A percentile compares a stretch with the other conserved stretches of the same genome.
Evolutionary conservation across 2,888 invertebrate species (phyloP).

Genomic region (Tupiocoris notatus): DNA sequence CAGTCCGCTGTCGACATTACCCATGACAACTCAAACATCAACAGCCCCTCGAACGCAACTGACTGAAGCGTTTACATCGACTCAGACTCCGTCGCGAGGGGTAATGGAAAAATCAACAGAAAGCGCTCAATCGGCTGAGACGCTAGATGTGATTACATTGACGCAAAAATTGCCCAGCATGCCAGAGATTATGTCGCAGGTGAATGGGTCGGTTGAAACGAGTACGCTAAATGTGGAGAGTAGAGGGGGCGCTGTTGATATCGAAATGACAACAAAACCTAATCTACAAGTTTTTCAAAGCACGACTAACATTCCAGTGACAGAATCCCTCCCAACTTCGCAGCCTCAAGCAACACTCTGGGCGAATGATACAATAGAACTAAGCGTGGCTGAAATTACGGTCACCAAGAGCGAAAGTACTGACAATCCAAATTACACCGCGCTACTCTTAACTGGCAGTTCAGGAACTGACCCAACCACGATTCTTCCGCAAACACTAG

Average conservation of each 20-base stretch:
- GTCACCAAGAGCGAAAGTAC: slow-evolving; percentile 4
- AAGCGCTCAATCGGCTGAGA: slow-evolving; percentile 34
- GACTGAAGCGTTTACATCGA: slow-evolving; percentile 4
- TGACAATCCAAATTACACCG: slow-evolving; percentile 17
- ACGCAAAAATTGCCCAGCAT: slow-evolving; percentile 37
- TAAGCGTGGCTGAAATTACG: slow-evolving; percentile 29
- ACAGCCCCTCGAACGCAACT: slow-evolving; percentile 1
- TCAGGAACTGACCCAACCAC: not conserved
- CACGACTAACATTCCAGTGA: not conserved
- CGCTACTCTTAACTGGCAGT: not conserved
- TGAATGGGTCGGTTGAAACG: slow-evolving; percentile 22
- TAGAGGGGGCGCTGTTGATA: slow-evolving; percentile 25
- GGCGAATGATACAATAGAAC: slow-evolving; percentile 8
- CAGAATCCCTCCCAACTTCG: not conserved
- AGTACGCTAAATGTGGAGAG: slow-evolving; percentile 19
- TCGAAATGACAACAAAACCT: not conserved
- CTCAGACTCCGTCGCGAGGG: too few relatives aligned
- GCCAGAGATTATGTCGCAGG: slow-evolving; percentile 25
- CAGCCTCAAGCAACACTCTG: not conserved
- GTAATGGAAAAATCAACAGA: slow-evolving; percentile 19
- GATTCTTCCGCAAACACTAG: not conserved
- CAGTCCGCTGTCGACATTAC: slow-evolving; percentile 32
- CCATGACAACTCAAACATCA: not conserved
- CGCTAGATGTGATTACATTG: slow-evolving; percentile 33
- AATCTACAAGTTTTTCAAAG: not conserved